Evolutionary conservation across 2,888 invertebrate species (phyloP), one percentile per base, ranked within the genome.

Genomic region (Biston betularia): DNA sequence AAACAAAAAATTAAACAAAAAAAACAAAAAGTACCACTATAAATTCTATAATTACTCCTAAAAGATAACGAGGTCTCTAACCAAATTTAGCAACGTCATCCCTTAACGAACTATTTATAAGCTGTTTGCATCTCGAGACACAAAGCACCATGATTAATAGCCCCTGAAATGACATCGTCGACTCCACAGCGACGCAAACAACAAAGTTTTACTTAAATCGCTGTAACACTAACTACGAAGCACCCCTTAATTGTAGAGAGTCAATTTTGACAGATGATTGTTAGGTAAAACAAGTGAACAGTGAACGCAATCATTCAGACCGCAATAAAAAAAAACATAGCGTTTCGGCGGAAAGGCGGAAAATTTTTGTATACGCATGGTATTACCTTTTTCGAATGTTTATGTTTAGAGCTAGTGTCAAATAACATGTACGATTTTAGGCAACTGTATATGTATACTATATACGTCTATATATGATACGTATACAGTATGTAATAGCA

Each of bases 251-350:
- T 89, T 86, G 85, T 82, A 77, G 73, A 64, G 68, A 85, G 82
- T 86, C 81, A 82, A 84, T 85, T 86, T 82, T 87, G 87, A 87
- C 88, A 86, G 82, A 75, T 83, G 81, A 84, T 86, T 83, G 81
- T 83, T 77, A 71, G 65, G 66, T 70, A 80, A 83, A 81, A 84
- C 77, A 81, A 86, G 84, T 82, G 77, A 70, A 74, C 74, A 74
- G 68, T 69, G 69, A 68, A 60, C 65, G 59, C 15, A n/a, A 69
- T 70, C 52, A 65, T 71, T 65, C 65, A 48, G 40, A n/a, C 34
- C 0, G 49, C 33, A 46, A 24, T 9, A 9, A 7, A 9, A n/a
- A 7, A 45, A 14, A 44, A 44, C 0, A 44, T 0, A 0, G 4
- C 11, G 3, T n/a, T 11, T 40, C 40, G 5, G 1, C 10, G 24